Conservation (phyloP, 1,140 invertebrate species). For the Drosophila burlai region DNA sequence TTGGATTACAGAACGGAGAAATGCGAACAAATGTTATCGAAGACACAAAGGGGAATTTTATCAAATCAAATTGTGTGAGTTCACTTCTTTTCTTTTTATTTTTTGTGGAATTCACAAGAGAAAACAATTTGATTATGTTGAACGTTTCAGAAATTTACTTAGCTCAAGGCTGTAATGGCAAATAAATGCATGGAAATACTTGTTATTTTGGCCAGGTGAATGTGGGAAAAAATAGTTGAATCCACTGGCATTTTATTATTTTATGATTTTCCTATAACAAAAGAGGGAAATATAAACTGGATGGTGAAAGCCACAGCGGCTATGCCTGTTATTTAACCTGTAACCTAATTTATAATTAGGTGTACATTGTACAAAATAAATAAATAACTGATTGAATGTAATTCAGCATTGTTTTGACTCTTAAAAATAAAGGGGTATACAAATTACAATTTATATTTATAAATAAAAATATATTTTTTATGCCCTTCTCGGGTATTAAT, state of each 20-base stretch:
- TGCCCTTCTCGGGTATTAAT: not conserved
- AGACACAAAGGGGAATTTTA: slow-evolving; percentile 32
- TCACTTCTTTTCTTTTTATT: not conserved
- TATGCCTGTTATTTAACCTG: too few relatives aligned
- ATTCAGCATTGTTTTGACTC: too few relatives aligned
- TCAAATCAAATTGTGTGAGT: slow-evolving; percentile 45
- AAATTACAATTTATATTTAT: not conserved
- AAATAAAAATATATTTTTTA: too few relatives aligned
- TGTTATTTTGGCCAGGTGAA: not conserved
- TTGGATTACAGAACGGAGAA: slow-evolving; percentile 61
- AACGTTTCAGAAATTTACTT: not conserved
- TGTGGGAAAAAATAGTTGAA: not conserved
- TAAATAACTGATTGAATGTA: too few relatives aligned
- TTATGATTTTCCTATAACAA: too few relatives aligned
- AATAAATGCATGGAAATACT: not conserved
- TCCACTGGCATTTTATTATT: not conserved
- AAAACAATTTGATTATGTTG: slow-evolving; percentile 34
- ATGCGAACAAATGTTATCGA: slow-evolving; percentile 34
- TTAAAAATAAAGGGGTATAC: too few relatives aligned
- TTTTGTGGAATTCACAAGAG: slow-evolving; percentile 11
- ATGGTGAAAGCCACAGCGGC: too few relatives aligned
- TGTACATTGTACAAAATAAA: too few relatives aligned
- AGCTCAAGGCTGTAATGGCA: slow-evolving; percentile 13
- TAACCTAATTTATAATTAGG: too few relatives aligned
- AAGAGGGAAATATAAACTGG: not conserved